Base-by-base conservation (phyloP, 1,140 invertebrate genomes). In the Thaumetopoea pityocampa region DNA sequence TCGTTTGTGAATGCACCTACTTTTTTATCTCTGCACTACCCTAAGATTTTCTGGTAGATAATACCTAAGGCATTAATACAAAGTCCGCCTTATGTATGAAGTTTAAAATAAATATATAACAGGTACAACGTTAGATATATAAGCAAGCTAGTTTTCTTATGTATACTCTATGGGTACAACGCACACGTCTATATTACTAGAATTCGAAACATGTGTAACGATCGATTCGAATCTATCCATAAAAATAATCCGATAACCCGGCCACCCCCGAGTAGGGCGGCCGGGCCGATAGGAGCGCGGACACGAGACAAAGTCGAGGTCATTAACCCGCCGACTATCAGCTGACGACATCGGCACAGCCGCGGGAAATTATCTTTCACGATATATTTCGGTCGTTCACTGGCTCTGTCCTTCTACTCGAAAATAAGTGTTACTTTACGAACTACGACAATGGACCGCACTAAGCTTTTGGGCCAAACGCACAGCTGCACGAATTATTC, bases 251-350 rank as follows among this genome's bases (percentile, higher is more conserved):
- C 48, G 73, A 78, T 81, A 81, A 77, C 77, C 69, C 57, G 51
- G 54, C 54, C 69, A 71, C 66, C 67, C 65, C 49, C 35, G 53
- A 44, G 42, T 59, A 56, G 48, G 47, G 10, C 27, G 37, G 9
- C 19, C 41, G 55, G 54, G 53, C 58, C 58, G 71, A 71, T 70
- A 81, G 68, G 60, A 65, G 68, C 58, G 54, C 59, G 69, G 60
- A 59, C 66, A 67, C 52, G 69, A 74, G 72, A 72, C 78, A 79
- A 79, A 76, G 78, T 79, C 65, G 72, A 64, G 74, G 69, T 43
- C 72, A 63, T 59, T 73, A 61, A 76, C 77, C 78, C n/a, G 61
- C 63, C 22, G 49, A 50, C 61, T 82, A 82, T 82, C 78, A 82
- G 78, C 78, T 80, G 74, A 78, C 74, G 69, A 78, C 73, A 82